Evolutionary conservation across 2,888 invertebrate genomes (phyloP), one percentile per base, ranked within the genome.

Genomic region (Entomobrya multifasciata): DNA sequence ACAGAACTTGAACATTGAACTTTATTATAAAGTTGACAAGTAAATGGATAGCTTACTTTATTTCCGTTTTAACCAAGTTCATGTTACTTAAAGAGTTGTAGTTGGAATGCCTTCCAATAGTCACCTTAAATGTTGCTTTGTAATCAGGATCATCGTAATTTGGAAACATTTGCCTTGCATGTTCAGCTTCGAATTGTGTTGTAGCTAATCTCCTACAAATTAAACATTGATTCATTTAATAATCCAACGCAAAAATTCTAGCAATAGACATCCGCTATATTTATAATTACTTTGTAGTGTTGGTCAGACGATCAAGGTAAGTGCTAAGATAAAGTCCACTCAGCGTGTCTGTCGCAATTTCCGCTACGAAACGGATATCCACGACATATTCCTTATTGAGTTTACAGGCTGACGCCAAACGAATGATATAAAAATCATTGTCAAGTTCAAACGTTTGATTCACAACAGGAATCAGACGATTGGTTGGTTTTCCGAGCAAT

Each of bases 51-150:
- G 8, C 79, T 76, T 62, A 88, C 88, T 84, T 81, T 79, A 52
- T 36, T 74, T 88, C 88, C 5, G 87, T 80, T 62, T 80, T 78
- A 0, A 52, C 17, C 25, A 83, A 22, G 5, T 70, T 65, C 81
- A 88, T 87, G 49, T 90, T 90, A 36, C 88, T 90, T 70, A 87
- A 72, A 1, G 89, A 88, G 62, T 74, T 90, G 55, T 85, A 77
- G 17, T 78, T 67, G n/a, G 27, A 55, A 11, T 20, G 49, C 22
- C 88, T 57, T 13, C 88, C 88, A 62, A 90, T 76, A 10, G 47
- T 82, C 1, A 90, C 44, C 0, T 57, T 57, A 70, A 90, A 90
- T 8, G 25, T 82, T 11, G 89, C 88, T 77, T 90, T 90, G 25
- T 81, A 86, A 11, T 36, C 55, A 11, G 90, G 90, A 55, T 89